A percentile compares a stretch with the other conserved stretches of the same genome.
These are phyloP conservation scores for Xyrichtys novacula DNA, from an alignment of 2,797 vertebrate species.

Conservation along the genomic window DNA sequence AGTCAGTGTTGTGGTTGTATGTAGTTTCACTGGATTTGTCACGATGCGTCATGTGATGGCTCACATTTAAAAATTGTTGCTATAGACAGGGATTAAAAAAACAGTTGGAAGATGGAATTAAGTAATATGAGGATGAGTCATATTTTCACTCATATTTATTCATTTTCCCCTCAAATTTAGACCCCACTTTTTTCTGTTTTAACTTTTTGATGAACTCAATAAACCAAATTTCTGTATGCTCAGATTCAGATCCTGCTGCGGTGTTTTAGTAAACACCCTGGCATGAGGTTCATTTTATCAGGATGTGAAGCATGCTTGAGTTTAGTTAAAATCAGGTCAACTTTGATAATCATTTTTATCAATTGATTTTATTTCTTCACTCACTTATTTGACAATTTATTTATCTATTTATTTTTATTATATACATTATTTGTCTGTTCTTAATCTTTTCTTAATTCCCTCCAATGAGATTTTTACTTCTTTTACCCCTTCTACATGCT, in stretches of 20 bases:
- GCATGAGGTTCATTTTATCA: background rate
- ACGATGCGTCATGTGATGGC: background rate
- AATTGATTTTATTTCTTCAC: too few species aligned
- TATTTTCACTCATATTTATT: background rate
- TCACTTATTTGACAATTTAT: too few species aligned
- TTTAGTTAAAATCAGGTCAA: background rate
- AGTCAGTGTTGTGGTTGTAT: background rate
- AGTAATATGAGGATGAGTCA: background rate
- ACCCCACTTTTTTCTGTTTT: background rate
- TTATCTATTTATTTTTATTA: too few species aligned
- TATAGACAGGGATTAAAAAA: background rate
- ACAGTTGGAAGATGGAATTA: background rate
- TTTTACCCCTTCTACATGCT: too few species aligned
- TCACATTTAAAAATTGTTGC: background rate
- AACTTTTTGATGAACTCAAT: background rate
- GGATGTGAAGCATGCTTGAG: background rate
- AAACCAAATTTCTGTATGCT: background rate
- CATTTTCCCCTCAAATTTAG: background rate
- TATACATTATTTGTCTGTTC: too few species aligned
- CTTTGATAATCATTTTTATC: too few species aligned
- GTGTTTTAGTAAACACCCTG: background rate
- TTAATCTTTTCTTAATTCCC: too few species aligned
- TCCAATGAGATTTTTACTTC: too few species aligned
- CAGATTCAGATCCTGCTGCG: background rate
- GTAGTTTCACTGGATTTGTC: background rate